A percentile compares a stretch with the other conserved stretches of the same genome.
phyloP scores from a whole-genome alignment of 2,797 vertebrate species.

The Cryptoblepharus egeriae region DNA sequence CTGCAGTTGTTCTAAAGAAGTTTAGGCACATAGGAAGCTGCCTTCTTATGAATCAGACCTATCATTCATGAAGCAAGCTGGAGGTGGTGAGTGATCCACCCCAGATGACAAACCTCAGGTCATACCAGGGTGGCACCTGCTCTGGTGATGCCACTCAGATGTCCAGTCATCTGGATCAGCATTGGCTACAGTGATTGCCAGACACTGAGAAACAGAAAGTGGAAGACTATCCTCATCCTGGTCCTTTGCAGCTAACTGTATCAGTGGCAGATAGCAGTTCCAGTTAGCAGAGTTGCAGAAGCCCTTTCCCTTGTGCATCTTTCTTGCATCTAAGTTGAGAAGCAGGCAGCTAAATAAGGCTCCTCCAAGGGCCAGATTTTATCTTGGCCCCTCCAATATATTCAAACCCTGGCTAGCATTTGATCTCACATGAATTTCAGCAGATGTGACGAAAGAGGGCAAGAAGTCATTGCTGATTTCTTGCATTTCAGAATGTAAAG shows the following conservation, averaged over 20 bases:
- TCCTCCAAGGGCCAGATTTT: neutral
- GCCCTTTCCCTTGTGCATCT: neutral
- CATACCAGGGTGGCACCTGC: too few relatives aligned
- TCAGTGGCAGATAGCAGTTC: too few relatives aligned
- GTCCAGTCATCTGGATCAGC: too few relatives aligned
- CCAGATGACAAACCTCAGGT: too few relatives aligned
- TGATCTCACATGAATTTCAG: neutral
- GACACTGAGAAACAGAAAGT: neutral
- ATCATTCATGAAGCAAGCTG: too few relatives aligned
- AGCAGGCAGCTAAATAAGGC: neutral
- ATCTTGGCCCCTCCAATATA: neutral
- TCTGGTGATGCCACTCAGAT: too few relatives aligned
- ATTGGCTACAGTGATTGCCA: too few relatives aligned
- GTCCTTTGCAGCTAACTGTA: neutral
- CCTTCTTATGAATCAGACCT: too few relatives aligned
- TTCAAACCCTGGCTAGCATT: neutral
- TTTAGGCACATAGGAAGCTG: neutral
- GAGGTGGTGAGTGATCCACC: too few relatives aligned
- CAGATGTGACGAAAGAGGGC: neutral
- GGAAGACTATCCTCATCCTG: neutral
- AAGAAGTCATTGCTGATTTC: slow-evolving; percentile 23
- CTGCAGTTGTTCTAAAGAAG: too few relatives aligned
- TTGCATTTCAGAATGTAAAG: slow-evolving; percentile 90
- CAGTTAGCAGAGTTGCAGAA: too few relatives aligned
- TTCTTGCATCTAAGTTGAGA: neutral